Base-by-base conservation (phyloP, 1,140 invertebrate species). In the Saccostrea glomerata region DNA sequence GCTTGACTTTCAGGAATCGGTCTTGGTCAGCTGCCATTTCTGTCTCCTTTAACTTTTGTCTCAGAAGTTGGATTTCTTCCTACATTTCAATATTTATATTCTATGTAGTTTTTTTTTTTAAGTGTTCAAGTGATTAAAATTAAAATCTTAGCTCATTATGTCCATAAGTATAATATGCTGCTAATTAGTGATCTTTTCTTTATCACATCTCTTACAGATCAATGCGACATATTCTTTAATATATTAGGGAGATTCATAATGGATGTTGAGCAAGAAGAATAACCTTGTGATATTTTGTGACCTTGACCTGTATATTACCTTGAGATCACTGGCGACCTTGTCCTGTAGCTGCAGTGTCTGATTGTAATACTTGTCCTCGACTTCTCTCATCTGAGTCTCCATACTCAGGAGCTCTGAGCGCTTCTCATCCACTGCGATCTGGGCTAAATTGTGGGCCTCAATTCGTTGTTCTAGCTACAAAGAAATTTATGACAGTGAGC, bases 11-110 rank as follows among this genome's bases (percentile, higher is more conserved):
- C 85, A 94, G 89, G 83, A 92, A 93, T 20, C 92, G 89, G 84
- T 95, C 94, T 85, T 95, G 93, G 23, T 93, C 92, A n/a, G 92
- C 91, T n/a, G 86, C 70, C 88, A 94, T 88, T 89, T 95, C 94
- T 2, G 93, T 91, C 90, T 95, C 94, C 84, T 95, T 94, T 63
- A 94, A 30, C 77, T 93, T 94, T 82, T 92, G 92, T 63, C 93
- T 89, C 85, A 94, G 89, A 13, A 90, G 56, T 6, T 93, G 89
- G 12, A 95, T 94, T 87, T 95, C 94, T 85, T 94, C 94, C 94
- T 95, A 84, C 11, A 54, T 82, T 30, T n/a, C 20, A 20, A n/a
- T 20, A 23, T 82, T 47, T 6, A 47, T 47, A 5, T 47, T 47
- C 0, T 47, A 6, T 47, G 5, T 47, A 2, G 9, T 2, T 47